phyloP scores from a whole-genome alignment of 2,888 invertebrate species.

The Caenorhabditis macrosperma region DNA sequence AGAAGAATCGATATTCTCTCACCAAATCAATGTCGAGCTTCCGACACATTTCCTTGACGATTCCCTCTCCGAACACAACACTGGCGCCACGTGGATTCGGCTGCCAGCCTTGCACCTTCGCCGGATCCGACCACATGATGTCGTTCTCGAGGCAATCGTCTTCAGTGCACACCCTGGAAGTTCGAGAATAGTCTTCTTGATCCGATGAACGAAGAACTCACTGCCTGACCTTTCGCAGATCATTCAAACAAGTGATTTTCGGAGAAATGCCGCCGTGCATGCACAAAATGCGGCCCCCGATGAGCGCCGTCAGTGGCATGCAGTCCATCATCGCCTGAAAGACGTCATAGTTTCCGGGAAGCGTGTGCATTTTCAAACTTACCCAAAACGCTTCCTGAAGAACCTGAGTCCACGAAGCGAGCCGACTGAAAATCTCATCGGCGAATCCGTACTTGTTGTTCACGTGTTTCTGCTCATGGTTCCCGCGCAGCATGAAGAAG shows the following conservation, averaged over 20 bases:
- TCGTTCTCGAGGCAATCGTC: slow-evolving; percentile 62
- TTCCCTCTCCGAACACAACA: slow-evolving; percentile 83
- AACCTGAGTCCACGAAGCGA: too few relatives aligned
- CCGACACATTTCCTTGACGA: slow-evolving; percentile 82
- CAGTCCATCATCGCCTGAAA: slow-evolving; percentile 81
- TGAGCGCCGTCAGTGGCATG: slow-evolving; percentile 82
- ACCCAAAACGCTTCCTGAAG: slow-evolving; percentile 35
- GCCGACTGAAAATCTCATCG: slow-evolving; percentile 60
- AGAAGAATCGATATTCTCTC: neutral
- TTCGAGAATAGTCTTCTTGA: neutral
- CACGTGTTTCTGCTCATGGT: slow-evolving; percentile 65
- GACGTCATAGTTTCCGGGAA: slow-evolving; percentile 7
- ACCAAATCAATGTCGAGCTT: slow-evolving; percentile 82
- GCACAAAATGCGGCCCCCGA: slow-evolving; percentile 83
- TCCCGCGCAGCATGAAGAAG: slow-evolving; percentile 73
- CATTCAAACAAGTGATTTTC: slow-evolving; percentile 53
- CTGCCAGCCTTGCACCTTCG: slow-evolving; percentile 42
- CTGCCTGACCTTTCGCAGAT: slow-evolving; percentile 45
- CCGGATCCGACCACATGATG: slow-evolving; percentile 66
- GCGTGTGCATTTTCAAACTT: neutral
- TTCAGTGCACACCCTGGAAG: slow-evolving; percentile 41
- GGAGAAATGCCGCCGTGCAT: slow-evolving; percentile 71
- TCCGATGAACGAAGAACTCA: neutral
- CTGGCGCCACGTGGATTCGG: slow-evolving; percentile 82
- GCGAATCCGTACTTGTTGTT: slow-evolving; percentile 69